Conservation (phyloP, 2,113 vertebrate species). For the Delphinus delphis region DNA sequence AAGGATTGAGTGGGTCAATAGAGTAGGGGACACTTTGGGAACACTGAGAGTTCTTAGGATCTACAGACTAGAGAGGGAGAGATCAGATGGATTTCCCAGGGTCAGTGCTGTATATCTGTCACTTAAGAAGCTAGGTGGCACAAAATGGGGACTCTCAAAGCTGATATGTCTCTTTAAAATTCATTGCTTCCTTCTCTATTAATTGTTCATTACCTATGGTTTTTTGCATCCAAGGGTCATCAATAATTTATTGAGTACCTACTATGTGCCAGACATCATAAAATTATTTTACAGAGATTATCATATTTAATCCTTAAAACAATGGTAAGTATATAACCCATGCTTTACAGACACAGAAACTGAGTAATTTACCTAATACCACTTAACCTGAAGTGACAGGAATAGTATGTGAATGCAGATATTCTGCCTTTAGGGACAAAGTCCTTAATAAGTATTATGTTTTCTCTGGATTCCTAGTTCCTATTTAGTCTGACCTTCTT, state of each 20-base stretch:
- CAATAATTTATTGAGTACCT: neutral
- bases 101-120: accelerated
- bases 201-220: neutral
- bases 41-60: neutral
- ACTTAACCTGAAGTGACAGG: neutral
- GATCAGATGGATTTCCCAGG: neutral
- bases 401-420: neutral
- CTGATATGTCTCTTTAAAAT: neutral
- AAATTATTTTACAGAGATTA: neutral
- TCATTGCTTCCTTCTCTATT: neutral
- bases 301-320: neutral
- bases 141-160: neutral
- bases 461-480: neutral
- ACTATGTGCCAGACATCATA: neutral
- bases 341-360: neutral
- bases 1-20: neutral
- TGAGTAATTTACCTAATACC: neutral
- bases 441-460: neutral
- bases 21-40: neutral
- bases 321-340: neutral
- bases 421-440: neutral
- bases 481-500: neutral
- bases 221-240: neutral
- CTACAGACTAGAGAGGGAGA: neutral
- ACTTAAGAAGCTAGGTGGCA: neutral